phyloP scores from a whole-genome alignment of 2,888 invertebrate genomes.

The Homarus gammarus region DNA sequence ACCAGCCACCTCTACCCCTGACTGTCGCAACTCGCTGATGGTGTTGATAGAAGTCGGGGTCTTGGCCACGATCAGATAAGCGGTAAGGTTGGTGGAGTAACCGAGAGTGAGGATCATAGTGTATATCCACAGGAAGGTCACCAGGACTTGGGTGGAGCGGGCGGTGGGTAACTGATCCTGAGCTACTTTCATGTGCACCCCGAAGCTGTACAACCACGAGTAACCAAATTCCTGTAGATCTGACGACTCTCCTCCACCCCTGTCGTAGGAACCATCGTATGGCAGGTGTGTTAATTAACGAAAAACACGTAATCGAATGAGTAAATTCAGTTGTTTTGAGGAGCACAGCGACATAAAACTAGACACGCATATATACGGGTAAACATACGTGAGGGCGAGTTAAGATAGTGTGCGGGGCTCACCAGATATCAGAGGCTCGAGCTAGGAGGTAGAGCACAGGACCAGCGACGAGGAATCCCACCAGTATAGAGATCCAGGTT shows the following conservation, averaged over 20 bases:
- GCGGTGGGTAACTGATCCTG: background rate
- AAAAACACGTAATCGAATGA: background rate
- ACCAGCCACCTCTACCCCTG: conserved; percentile 53
- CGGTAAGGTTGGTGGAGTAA: conserved; percentile 77
- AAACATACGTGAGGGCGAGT: too few species aligned
- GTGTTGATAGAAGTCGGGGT: conserved; percentile 67
- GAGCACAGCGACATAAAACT: too few species aligned
- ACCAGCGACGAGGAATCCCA: conserved; percentile 2
- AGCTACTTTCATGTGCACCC: conserved; percentile 15
- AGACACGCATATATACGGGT: too few species aligned
- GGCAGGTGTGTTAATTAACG: background rate
- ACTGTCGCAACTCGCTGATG: conserved; percentile 62
- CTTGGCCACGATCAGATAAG: conserved; percentile 76
- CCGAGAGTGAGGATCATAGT: conserved; percentile 66
- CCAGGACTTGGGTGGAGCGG: conserved; percentile 33
- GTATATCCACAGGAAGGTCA: conserved; percentile 59
- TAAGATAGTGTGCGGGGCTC: too few species aligned
- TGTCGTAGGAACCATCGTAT: background rate
- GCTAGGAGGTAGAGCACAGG: conserved; percentile 14
- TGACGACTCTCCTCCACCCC: background rate
- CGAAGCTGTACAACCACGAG: conserved; percentile 28
- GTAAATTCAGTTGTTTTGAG: too few species aligned
- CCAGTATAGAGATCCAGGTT: conserved; percentile 28
- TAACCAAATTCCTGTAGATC: background rate
- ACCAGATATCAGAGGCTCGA: too few species aligned